Base-by-base conservation (phyloP, 2,113 vertebrate genomes). In the Antennarius striatus region DNA sequence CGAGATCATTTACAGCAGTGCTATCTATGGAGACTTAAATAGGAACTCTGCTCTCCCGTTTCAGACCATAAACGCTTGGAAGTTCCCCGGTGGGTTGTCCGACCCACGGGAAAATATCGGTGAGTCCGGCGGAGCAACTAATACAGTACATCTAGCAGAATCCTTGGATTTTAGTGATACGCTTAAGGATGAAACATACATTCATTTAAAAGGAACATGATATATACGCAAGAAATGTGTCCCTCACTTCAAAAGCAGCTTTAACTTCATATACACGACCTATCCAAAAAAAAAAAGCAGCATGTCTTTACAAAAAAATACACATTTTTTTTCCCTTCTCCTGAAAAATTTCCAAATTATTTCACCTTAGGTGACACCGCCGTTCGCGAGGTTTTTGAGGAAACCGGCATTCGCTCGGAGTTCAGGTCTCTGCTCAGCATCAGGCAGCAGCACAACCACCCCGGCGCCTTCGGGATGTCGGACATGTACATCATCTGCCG, bases 401-500 rank as follows among this genome's bases (percentile, higher is more conserved):
- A 99, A 82, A 98, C 98, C 3, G 96, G 98, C 28, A 87, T 99
- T 15, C 93, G 80, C 74, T 93, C 96, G 0, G 91, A 97, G 81
- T 98, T 99, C 93, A 89, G 79, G 73, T 95, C 97, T 66, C 92
- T 99, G 82, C 88, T 98, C 71, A 96, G 96, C 70, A 63, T 98
- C 47, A 92, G 98, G 22, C 97, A 98, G 89, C 98, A 98, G 78
- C 98, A 99, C 77, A 2, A 85, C 42, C 93, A 93, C 51, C 97
- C 96, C 0, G 94, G 94, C 11, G 95, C 97, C 40, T 98, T 98
- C 0, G 95, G 94, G 17, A 94, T 95, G 90, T 98, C 96, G 0
- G 97, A 98, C 72, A 92, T 98, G 94, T 98, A 96, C 85, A 69
- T 97, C 52, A 80, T 98, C 90, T 98, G 98, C 82, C 94, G 96